A percentile compares a stretch with the other conserved stretches of the same genome.
Evolutionary conservation across 2,113 vertebrate species (phyloP).

Genomic region (Columba livia): DNA sequence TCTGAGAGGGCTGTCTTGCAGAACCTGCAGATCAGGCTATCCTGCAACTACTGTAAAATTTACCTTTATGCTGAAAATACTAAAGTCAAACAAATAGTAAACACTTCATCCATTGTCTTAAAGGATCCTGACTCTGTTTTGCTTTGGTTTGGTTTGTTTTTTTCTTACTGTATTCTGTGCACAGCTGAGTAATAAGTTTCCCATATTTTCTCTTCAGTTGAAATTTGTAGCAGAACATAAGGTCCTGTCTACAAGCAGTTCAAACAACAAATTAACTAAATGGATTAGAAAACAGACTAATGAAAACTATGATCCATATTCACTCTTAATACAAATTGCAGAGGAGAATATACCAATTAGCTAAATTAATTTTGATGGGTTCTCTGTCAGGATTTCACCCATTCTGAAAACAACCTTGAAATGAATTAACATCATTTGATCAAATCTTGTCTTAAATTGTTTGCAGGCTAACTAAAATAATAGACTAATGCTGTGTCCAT

Average conservation of each 20-base stretch:
- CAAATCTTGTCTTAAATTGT: not conserved
- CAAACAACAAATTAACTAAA: conserved; percentile 1
- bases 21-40: not conserved
- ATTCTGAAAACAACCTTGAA: not conserved
- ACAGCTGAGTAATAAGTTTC: not conserved
- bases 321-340: not conserved
- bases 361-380: not conserved
- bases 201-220: not conserved
- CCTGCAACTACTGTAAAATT: not conserved
- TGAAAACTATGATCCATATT: not conserved
- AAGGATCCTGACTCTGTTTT: not conserved
- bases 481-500: not conserved
- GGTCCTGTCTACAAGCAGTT: not conserved
- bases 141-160: not conserved
- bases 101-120: not conserved
- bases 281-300: not conserved
- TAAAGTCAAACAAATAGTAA: not conserved
- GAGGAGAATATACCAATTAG: not conserved
- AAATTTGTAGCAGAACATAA: not conserved
- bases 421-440: not conserved
- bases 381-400: not conserved
- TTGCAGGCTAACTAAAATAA: not conserved
- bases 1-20: not conserved
- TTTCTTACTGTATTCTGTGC: not conserved
- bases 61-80: not conserved